Base-by-base conservation (phyloP, 1,140 invertebrate species). In the Tyrophagus putrescentiae region DNA sequence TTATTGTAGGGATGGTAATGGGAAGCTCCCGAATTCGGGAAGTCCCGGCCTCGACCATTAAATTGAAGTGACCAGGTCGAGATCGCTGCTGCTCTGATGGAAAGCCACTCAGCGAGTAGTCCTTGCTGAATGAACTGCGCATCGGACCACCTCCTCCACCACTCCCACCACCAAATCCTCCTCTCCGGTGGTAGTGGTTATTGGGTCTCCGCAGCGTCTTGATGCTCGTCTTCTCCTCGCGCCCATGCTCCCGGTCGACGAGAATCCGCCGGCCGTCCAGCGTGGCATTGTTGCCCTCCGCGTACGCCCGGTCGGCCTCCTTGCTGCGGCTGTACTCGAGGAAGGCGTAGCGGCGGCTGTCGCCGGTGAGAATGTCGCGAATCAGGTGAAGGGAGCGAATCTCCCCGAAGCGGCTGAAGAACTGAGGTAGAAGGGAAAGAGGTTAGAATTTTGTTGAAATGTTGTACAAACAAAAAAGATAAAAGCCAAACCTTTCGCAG, bases 101-200 rank as follows among this genome's bases (percentile, higher is more conserved):
- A n/a, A n/a, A n/a, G n/a, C n/a, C n/a, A n/a, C n/a, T n/a, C n/a
- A n/a, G n/a, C n/a, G n/a, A n/a, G n/a, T n/a, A n/a, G n/a, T n/a
- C n/a, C n/a, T n/a, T n/a, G n/a, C n/a, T n/a, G n/a, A n/a, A n/a
- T n/a, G n/a, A n/a, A n/a, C n/a, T n/a, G n/a, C n/a, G n/a, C n/a
- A n/a, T n/a, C n/a, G n/a, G n/a, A n/a, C n/a, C n/a, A n/a, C n/a
- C n/a, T n/a, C n/a, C n/a, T n/a, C 87, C 88, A 11, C 86, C 85
- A 68, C 90, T 84, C 18, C 87, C 88, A 44, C 87, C 88, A 28
- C 87, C 88, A 7, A 91, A 71, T 69, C 87, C 73, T 65, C 88
- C 74, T n/a, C n/a, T n/a, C n/a, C n/a, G n/a, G n/a, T n/a, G n/a
- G n/a, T n/a, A n/a, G n/a, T n/a, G n/a, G n/a, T n/a, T n/a, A n/a